phyloP scores from a whole-genome alignment of 2,797 vertebrate species.

The Aeoliscus strigatus region DNA sequence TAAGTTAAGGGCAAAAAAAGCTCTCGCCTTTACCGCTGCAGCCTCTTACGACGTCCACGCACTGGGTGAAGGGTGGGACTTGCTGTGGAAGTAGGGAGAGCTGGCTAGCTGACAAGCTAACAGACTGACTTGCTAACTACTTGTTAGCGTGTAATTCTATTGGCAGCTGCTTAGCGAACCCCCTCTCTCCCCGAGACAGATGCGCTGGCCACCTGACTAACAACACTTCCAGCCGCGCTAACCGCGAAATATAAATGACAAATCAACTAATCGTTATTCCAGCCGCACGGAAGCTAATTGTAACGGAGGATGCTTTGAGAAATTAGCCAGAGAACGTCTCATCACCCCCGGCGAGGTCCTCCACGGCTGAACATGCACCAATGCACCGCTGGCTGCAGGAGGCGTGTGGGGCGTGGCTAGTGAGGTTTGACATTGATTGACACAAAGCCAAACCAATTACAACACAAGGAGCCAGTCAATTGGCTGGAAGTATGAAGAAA shows the following conservation, averaged over 20 bases:
- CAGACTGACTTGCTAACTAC: conserved; percentile 42
- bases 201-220: conserved; percentile 20
- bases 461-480: conserved; percentile 6
- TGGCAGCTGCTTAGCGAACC: conserved; percentile 12
- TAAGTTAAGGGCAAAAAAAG: conserved; percentile 34
- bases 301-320: conserved; percentile 3
- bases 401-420: conserved; percentile 60
- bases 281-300: neutral
- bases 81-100: conserved; percentile 29
- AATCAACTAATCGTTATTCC: conserved; percentile 12
- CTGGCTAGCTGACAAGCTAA: conserved; percentile 47
- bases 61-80: conserved; percentile 65
- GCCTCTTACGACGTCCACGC: conserved; percentile 59
- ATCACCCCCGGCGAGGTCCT: conserved; percentile 22
- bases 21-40: conserved; percentile 47
- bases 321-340: conserved; percentile 12
- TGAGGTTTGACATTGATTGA: conserved; percentile 40
- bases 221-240: conserved; percentile 10
- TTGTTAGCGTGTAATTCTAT: conserved; percentile 39
- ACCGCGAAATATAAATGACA: conserved; percentile 1
- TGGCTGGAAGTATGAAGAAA: conserved; percentile 15
- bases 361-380: conserved; percentile 16
- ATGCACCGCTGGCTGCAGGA: conserved; percentile 14
- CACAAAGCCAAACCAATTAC: conserved; percentile 11
- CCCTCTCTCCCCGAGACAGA: conserved; percentile 22